phyloP scores from a whole-genome alignment of 2,797 vertebrate species.

The Anisognathus igniventris region DNA sequence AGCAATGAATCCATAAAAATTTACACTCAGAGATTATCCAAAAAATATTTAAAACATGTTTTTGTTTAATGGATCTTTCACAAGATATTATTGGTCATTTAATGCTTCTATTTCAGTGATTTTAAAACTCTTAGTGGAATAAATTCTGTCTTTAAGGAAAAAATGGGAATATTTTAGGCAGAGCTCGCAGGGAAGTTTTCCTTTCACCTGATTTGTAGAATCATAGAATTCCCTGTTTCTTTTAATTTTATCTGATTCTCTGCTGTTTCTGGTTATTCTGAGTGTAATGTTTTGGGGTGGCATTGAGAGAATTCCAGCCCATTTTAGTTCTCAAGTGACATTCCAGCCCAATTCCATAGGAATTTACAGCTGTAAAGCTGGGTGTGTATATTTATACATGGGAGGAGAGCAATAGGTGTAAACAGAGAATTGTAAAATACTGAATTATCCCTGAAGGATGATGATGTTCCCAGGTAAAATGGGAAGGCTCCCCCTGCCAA shows the following conservation, averaged over 20 bases:
- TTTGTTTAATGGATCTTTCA: background rate
- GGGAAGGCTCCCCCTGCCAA: background rate
- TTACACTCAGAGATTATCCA: background rate
- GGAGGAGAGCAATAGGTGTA: background rate
- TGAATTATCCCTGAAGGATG: background rate
- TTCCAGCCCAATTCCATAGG: background rate
- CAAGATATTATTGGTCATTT: background rate
- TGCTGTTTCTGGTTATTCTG: background rate
- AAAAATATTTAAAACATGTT: background rate
- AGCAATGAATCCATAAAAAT: background rate
- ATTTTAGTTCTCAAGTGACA: background rate
- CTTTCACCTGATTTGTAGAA: background rate
- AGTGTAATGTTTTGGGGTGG: background rate
- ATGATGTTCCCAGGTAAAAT: fast-evolving
- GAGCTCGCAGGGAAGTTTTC: background rate
- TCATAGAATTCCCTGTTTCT: background rate
- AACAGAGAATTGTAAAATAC: background rate
- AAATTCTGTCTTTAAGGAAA: background rate
- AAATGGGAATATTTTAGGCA: background rate
- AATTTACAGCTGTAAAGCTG: background rate
- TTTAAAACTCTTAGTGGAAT: background rate
- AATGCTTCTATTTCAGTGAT: background rate
- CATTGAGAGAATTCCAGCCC: background rate
- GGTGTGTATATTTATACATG: fast-evolving
- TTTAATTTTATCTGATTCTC: background rate